phyloP scores from a whole-genome alignment of 2,888 invertebrate species.

The Eilema depressum region DNA sequence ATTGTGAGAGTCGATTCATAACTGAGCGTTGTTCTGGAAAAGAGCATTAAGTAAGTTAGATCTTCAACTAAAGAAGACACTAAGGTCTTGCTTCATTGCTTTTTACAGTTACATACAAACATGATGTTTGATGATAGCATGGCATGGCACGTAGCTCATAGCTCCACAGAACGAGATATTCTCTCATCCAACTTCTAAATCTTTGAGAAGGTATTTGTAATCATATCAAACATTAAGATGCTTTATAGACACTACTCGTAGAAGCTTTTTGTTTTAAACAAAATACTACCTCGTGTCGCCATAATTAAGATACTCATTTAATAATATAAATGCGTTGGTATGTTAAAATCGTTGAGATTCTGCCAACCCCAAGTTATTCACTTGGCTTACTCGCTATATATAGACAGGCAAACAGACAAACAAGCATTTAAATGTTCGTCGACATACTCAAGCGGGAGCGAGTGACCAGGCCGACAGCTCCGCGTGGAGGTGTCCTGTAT shows the following conservation, averaged over 20 bases:
- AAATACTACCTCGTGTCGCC: neutral
- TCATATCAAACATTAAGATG: too few relatives aligned
- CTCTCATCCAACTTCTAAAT: too few relatives aligned
- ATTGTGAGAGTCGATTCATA: too few relatives aligned
- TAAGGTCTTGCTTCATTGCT: neutral
- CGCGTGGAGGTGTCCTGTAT: conserved; percentile 71
- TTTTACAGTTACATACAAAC: neutral
- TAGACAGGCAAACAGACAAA: conserved; percentile 53
- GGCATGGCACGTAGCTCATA: too few relatives aligned
- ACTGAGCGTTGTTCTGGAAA: too few relatives aligned
- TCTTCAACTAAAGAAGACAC: neutral
- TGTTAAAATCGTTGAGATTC: conserved; percentile 36
- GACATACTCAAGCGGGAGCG: conserved; percentile 55
- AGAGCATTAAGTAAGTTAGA: neutral
- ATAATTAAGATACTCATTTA: conserved; percentile 16
- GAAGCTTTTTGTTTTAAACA: neutral
- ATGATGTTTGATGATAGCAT: too few relatives aligned
- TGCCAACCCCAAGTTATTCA: conserved; percentile 48
- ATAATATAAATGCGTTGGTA: conserved; percentile 14
- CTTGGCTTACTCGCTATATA: conserved; percentile 38
- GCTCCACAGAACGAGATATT: neutral
- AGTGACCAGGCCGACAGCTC: conserved; percentile 74
- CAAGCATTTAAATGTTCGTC: conserved; percentile 61
- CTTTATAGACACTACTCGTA: neutral
- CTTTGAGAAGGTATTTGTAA: too few relatives aligned